Percentiles rank a stretch among this genome's conserved stretches.
Conservation (phyloP, 2,797 vertebrate species). For the Oreochromis grahami region DNA sequence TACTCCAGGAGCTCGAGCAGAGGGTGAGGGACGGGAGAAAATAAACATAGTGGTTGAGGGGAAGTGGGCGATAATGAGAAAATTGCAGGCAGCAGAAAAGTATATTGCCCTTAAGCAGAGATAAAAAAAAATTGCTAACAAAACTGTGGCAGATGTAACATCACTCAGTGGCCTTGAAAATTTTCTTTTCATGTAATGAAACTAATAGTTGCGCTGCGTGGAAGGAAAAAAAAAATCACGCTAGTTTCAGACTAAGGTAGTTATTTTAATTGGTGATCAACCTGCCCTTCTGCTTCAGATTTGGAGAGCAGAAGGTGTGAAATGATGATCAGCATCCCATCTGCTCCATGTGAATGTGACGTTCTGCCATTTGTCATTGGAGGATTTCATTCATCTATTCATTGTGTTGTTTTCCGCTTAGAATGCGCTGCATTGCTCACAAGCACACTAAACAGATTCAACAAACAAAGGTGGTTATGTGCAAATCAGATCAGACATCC, state of each 20-base stretch:
- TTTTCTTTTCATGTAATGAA: background rate
- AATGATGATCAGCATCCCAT: conserved; percentile 44
- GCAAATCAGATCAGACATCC: background rate
- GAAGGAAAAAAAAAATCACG: background rate
- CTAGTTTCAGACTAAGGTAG: background rate
- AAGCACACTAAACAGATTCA: background rate
- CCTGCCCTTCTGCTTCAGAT: conserved; percentile 32
- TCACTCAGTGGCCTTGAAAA: background rate
- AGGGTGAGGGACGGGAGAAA: conserved; percentile 47
- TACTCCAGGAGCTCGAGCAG: conserved; percentile 76
- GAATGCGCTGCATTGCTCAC: background rate
- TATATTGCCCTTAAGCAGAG: conserved; percentile 7
- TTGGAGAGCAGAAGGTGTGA: conserved; percentile 48
- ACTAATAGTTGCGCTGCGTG: background rate
- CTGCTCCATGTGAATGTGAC: conserved; percentile 50
- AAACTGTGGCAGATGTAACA: background rate
- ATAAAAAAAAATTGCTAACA: conserved; percentile 9
- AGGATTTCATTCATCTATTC: conserved; percentile 43
- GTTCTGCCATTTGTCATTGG: conserved; percentile 41
- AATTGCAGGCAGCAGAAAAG: conserved; percentile 13
- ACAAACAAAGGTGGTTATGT: background rate
- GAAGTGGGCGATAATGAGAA: conserved; percentile 23
- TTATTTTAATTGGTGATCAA: conserved; percentile 21
- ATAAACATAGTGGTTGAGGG: conserved; percentile 8
- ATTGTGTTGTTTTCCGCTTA: background rate